Percentiles rank a stretch among this genome's conserved stretches.
Conservation (phyloP, 2,797 vertebrate genomes). For the Enteromius argenteus region DNA sequence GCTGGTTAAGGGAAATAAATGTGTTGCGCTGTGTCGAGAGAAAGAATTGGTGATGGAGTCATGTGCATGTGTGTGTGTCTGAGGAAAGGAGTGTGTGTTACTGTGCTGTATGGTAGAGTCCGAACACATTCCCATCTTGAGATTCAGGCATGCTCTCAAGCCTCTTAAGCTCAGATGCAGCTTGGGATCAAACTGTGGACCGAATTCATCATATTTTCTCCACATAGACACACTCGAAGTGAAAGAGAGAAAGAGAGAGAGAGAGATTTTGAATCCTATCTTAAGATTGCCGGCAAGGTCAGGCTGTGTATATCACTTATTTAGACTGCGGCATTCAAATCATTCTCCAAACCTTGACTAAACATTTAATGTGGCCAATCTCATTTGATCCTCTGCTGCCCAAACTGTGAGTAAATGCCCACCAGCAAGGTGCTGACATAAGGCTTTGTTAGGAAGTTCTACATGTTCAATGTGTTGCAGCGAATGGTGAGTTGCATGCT, state of each 20-base stretch:
- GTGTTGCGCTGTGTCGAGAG: not conserved
- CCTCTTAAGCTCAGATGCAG: constrained; percentile 42
- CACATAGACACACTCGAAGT: not conserved
- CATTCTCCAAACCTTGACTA: constrained; percentile 52
- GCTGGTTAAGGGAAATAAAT: constrained; percentile 38
- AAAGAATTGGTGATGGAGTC: constrained; percentile 5
- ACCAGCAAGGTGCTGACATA: constrained; percentile 19
- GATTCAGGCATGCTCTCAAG: constrained; percentile 21
- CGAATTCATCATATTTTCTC: constrained; percentile 51
- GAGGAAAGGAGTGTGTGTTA: not conserved
- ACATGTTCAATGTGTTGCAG: constrained; percentile 24
- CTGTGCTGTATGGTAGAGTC: not conserved
- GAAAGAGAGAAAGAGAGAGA: constrained; percentile 7
- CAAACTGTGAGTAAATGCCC: constrained; percentile 46
- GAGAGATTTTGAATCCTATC: constrained; percentile 52
- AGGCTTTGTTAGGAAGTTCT: constrained; percentile 40
- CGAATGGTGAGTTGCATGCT: constrained; percentile 34
- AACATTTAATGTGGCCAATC: constrained; percentile 55
- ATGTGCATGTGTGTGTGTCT: not conserved
- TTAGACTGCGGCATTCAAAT: constrained; percentile 37
- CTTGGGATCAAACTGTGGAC: constrained; percentile 51
- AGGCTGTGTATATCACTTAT: constrained; percentile 51
- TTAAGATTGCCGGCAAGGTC: constrained; percentile 55
- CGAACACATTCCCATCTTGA: constrained; percentile 25
- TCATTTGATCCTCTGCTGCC: constrained; percentile 44